Evolutionary conservation across 2,888 invertebrate species (phyloP).

Genomic region (Epinotia demarniana): DNA sequence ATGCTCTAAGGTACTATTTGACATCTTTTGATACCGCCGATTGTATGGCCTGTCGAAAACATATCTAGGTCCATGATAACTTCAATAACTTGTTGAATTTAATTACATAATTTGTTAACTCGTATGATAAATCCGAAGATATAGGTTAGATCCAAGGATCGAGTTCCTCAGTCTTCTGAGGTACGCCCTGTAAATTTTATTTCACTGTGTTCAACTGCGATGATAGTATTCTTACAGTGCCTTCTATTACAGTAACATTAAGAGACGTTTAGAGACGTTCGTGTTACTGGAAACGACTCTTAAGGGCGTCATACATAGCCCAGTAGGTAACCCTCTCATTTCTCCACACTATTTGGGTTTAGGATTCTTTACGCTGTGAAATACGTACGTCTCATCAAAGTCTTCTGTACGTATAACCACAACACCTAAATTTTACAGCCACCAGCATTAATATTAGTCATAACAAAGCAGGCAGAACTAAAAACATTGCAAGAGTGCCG

Average conservation of each 20-base stretch:
- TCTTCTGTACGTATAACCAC: neutral
- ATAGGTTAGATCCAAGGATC: neutral
- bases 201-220: slow-evolving; percentile 6
- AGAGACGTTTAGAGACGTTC: slow-evolving; percentile 28
- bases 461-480: no score
- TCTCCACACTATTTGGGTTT: neutral
- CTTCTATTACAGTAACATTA: slow-evolving; percentile 32
- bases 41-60: neutral
- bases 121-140: neutral
- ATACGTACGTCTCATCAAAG: neutral
- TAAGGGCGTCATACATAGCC: slow-evolving; percentile 19
- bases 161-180: neutral
- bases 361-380: neutral
- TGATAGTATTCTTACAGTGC: slow-evolving; percentile 8
- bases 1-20: no score
- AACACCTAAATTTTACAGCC: neutral
- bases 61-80: neutral
- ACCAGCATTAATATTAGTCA: neutral
- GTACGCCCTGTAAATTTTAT: neutral
- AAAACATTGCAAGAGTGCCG: no score
- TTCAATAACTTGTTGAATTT: neutral
- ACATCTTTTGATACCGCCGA: neutral
- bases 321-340: slow-evolving; percentile 15
- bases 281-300: slow-evolving; percentile 14
- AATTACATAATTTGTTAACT: neutral